A percentile compares a stretch with the other conserved stretches of the same genome.
These are phyloP conservation scores for Apistogramma diplotaenia DNA, from an alignment of 2,113 vertebrate species.

Conservation along the genomic window DNA sequence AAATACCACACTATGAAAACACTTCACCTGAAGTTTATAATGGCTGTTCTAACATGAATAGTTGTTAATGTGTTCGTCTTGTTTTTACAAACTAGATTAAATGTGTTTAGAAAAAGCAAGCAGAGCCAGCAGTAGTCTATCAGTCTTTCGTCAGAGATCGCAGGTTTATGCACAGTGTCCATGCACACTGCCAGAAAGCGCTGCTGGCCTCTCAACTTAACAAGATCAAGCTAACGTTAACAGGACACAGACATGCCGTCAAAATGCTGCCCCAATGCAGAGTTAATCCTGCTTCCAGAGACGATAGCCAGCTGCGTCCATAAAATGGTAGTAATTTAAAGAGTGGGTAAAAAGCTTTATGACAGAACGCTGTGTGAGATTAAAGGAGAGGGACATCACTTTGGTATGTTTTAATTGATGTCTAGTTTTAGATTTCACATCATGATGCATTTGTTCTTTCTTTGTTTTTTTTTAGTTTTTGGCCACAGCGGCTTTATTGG, in stretches of 20 bases:
- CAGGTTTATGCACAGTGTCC: not conserved
- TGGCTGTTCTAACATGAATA: too few species aligned
- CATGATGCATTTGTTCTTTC: not conserved
- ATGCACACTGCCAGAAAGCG: too few species aligned
- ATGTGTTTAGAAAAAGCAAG: too few species aligned
- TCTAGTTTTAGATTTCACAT: not conserved
- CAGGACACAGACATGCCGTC: not conserved
- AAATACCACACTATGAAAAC: too few species aligned
- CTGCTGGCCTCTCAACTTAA: not conserved
- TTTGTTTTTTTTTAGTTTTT: too few species aligned
- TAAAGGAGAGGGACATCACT: not conserved
- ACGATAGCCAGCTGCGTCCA: not conserved
- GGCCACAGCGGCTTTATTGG: too few species aligned
- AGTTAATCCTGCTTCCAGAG: not conserved
- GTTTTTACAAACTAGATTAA: too few species aligned
- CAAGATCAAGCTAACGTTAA: not conserved
- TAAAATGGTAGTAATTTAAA: not conserved
- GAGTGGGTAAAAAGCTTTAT: not conserved
- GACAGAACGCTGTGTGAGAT: not conserved
- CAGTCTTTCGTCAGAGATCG: not conserved
- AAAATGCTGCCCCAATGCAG: not conserved
- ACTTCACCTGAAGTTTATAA: not conserved
- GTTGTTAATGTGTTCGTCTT: too few species aligned
- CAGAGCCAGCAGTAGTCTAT: not conserved
- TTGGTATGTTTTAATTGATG: not conserved